Percentiles rank a stretch among this genome's conserved stretches.
Evolutionary conservation across 2,113 vertebrate species (phyloP).

Genomic region (Misgurnus mizolepis): DNA sequence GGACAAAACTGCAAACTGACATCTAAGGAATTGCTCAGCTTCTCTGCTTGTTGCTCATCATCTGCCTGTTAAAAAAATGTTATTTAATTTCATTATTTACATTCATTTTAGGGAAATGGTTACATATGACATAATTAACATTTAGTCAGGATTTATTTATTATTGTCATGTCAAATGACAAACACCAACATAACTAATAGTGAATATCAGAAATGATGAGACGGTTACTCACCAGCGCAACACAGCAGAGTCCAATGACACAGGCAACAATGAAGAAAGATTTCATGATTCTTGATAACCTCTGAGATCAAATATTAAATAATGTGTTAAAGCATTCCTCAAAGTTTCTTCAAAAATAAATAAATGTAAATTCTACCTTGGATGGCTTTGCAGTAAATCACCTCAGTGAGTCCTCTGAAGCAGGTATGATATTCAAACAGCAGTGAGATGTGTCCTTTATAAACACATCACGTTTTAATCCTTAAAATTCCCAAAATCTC

Average conservation of each 20-base stretch:
- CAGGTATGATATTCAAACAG: neutral
- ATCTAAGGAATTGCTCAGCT: conserved; percentile 22
- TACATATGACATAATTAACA: neutral
- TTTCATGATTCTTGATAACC: conserved; percentile 19
- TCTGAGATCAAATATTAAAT: neutral
- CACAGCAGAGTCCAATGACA: conserved; percentile 16
- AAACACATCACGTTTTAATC: neutral
- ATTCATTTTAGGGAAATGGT: neutral
- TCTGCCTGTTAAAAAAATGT: conserved; percentile 4
- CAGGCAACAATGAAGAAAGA: neutral
- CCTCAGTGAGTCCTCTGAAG: neutral
- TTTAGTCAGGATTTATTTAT: too few species aligned
- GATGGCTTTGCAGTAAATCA: neutral
- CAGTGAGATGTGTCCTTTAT: neutral
- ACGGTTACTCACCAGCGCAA: conserved; percentile 1
- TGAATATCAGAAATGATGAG: too few species aligned
- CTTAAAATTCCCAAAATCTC: too few species aligned
- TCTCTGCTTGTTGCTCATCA: neutral
- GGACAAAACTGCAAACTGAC: neutral
- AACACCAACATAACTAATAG: neutral
- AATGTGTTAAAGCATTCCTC: too few species aligned
- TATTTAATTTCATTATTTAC: neutral
- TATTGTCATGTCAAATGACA: neutral
- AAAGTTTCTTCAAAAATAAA: neutral
- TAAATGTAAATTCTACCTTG: neutral